Evolutionary conservation across 23 tunicate species (phyloP).

Genomic region (Halocynthia roretzi): DNA sequence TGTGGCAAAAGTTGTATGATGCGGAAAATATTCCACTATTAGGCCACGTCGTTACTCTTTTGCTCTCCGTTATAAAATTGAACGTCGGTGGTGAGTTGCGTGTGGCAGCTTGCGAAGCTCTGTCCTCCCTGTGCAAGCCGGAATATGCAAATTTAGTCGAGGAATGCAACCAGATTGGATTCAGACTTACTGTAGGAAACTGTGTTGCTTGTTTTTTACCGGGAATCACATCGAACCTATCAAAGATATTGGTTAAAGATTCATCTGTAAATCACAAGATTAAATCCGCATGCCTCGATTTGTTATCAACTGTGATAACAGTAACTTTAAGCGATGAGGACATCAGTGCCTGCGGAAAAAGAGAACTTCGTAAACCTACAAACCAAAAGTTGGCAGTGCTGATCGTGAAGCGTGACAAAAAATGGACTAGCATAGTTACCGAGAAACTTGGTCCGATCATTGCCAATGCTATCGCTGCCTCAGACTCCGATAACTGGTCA

Average conservation of each 20-base stretch:
- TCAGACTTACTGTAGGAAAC: slow-evolving; percentile 24
- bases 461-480: slow-evolving; percentile 8
- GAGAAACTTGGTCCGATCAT: slow-evolving; percentile 32
- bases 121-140: slow-evolving; percentile 26
- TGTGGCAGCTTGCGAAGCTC: slow-evolving; percentile 25
- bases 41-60: slow-evolving; percentile 58
- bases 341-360: not conserved
- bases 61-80: slow-evolving; percentile 10
- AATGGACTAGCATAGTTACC: slow-evolving; percentile 36
- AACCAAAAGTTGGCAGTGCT: slow-evolving; percentile 4
- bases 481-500: slow-evolving; percentile 22
- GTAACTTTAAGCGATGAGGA: slow-evolving; percentile 27
- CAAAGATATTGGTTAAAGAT: slow-evolving; percentile 35
- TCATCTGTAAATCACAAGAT: slow-evolving; percentile 27
- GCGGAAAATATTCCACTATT: slow-evolving; percentile 23
- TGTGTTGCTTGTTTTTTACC: slow-evolving; percentile 58
- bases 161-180: slow-evolving; percentile 8
- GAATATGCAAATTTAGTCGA: not conserved
- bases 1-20: slow-evolving; percentile 26
- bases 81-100: slow-evolving; percentile 23
- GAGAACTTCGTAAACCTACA: not conserved
- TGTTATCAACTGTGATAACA: slow-evolving; percentile 11
- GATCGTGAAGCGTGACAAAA: slow-evolving; percentile 23
- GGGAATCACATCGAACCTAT: slow-evolving; percentile 32
- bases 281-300: slow-evolving; percentile 29